A percentile compares a stretch with the other conserved stretches of the same genome.
phyloP scores from a whole-genome alignment of 2,113 vertebrate species.

The Probosciger aterrimus region DNA sequence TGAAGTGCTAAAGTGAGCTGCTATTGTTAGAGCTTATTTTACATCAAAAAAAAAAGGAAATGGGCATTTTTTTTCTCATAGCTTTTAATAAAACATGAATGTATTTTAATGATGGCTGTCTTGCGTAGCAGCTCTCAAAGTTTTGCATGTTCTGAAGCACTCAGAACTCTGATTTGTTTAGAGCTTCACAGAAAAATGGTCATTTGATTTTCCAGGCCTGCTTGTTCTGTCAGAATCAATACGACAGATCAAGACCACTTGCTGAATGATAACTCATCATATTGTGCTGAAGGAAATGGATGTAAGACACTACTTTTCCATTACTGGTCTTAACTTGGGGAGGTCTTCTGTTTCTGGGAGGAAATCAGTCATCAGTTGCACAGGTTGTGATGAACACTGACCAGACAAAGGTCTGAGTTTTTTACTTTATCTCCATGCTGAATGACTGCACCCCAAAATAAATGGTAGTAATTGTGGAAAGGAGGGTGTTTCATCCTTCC shows the following conservation, averaged over 20 bases:
- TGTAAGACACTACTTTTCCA: neutral
- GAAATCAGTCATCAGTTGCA: neutral
- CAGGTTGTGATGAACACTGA: neutral
- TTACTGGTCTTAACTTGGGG: neutral
- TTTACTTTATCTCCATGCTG: neutral
- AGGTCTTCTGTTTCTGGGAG: neutral
- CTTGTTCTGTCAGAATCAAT: neutral
- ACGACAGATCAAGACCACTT: neutral
- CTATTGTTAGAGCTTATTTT: neutral
- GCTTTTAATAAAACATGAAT: neutral
- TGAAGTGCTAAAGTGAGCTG: neutral
- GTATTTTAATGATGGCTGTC: neutral
- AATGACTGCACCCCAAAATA: neutral
- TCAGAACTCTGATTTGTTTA: neutral
- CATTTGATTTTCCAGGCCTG: neutral
- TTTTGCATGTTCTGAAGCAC: neutral
- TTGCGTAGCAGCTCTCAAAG: neutral
- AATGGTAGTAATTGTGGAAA: neutral
- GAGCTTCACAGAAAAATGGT: neutral
- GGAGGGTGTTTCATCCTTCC: neutral
- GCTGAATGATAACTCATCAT: neutral
- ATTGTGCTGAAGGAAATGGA: neutral
- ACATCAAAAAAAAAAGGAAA: neutral
- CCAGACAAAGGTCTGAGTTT: neutral
- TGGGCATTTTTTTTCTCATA: neutral